Evolutionary conservation across 2,797 vertebrate species (phyloP).

Genomic region (Peromyscus aztecus): DNA sequence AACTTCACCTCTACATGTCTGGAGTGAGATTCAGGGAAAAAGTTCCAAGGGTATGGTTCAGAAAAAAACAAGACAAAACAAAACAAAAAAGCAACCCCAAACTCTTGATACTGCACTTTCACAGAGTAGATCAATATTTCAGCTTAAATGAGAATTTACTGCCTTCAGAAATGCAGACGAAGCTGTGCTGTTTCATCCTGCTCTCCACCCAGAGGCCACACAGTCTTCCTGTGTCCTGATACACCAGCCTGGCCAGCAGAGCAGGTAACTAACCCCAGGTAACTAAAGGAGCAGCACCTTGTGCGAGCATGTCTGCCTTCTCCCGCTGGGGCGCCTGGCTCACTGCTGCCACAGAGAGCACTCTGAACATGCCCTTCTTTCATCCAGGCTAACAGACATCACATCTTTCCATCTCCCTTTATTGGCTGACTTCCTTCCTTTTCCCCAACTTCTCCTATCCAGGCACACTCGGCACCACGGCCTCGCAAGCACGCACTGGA

Average conservation of each 20-base stretch:
- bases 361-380: neutral
- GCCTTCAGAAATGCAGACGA: conserved; percentile 65
- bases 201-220: neutral
- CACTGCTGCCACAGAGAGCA: conserved; percentile 57
- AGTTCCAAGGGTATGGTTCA: neutral
- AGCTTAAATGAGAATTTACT: conserved; percentile 56
- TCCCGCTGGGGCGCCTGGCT: neutral
- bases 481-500: neutral
- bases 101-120: conserved; percentile 63
- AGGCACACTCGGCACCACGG: accelerated
- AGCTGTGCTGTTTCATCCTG: neutral
- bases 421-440: neutral
- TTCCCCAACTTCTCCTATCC: neutral
- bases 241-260: neutral
- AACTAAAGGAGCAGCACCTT: neutral
- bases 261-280: neutral
- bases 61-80: neutral
- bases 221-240: neutral
- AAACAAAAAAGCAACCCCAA: conserved; percentile 42
- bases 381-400: neutral
- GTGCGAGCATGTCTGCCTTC: neutral
- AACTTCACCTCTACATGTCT: conserved; percentile 27
- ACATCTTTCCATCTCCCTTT: neutral
- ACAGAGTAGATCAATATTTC: neutral
- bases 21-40: conserved; percentile 11